phyloP scores from a whole-genome alignment of 1,140 invertebrate species.

The Lepidurus arcticus region DNA sequence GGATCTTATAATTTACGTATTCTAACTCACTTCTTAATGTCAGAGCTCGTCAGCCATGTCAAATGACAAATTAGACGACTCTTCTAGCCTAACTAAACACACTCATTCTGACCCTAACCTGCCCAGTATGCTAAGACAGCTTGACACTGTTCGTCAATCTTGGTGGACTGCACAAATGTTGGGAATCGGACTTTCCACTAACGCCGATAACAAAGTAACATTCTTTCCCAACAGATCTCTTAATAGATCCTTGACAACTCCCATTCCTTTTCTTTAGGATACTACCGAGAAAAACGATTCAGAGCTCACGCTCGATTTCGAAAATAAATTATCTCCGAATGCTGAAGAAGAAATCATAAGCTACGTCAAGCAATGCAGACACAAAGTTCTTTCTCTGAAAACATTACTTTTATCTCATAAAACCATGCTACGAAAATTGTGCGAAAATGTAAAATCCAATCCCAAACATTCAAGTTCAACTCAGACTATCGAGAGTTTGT shows the following conservation, averaged over 20 bases:
- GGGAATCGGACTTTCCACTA: neutral
- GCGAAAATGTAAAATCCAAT: neutral
- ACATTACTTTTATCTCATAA: neutral
- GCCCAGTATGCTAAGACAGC: neutral
- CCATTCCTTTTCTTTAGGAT: neutral
- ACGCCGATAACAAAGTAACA: neutral
- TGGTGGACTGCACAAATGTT: constrained; percentile 21
- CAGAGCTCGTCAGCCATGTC: neutral
- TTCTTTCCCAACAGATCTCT: neutral
- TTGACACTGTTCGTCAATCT: constrained; percentile 18
- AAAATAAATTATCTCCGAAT: neutral
- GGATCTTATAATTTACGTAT: neutral
- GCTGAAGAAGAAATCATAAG: neutral
- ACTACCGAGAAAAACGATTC: neutral
- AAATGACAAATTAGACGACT: neutral
- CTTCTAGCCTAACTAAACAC: neutral
- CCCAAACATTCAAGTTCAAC: neutral
- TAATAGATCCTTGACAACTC: neutral
- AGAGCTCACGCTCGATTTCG: neutral
- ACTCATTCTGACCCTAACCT: neutral
- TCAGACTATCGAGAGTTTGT: neutral
- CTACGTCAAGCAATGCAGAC: neutral
- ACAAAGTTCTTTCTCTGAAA: neutral
- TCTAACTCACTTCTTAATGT: neutral
- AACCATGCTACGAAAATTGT: neutral